A percentile compares a stretch with the other conserved stretches of the same genome.
Conservation (phyloP, 2,888 invertebrate species). For the Quadroppia sp. region DNA sequence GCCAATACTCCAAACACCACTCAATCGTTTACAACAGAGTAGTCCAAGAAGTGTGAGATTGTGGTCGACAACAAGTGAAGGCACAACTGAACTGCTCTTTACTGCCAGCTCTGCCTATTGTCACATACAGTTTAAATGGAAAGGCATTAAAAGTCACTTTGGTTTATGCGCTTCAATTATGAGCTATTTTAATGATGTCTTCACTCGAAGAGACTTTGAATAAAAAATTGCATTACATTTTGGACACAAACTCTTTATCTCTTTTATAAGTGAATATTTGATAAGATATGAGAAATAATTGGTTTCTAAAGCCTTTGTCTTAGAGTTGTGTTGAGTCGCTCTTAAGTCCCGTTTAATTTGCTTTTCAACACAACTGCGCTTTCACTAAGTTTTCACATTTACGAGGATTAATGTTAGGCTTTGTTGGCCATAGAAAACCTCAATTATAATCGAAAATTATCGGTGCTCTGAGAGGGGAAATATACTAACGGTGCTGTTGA, state of each 20-base stretch:
- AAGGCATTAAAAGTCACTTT: not conserved
- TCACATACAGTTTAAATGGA: not conserved
- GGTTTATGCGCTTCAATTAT: not conserved
- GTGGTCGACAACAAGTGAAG: not conserved
- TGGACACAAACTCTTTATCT: not conserved
- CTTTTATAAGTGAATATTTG: not conserved
- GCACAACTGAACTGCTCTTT: not conserved
- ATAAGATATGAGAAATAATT: not conserved
- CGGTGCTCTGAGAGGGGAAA: not conserved
- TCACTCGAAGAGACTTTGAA: not conserved
- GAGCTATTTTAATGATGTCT: slow-evolving; percentile 3
- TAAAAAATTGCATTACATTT: slow-evolving; percentile 13
- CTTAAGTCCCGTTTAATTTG: slow-evolving; percentile 8
- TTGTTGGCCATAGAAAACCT: not conserved
- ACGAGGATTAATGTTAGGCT: slow-evolving; percentile 8
- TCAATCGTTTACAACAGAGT: slow-evolving; percentile 7
- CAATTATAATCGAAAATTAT: slow-evolving; percentile 25
- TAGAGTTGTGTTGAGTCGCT: not conserved
- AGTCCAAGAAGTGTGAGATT: not conserved
- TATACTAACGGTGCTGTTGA: not conserved
- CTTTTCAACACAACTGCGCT: not conserved
- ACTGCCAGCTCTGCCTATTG: not conserved
- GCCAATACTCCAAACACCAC: not conserved
- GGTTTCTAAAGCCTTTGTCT: slow-evolving; percentile 12
- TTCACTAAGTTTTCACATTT: not conserved